Evolutionary conservation across 2,888 invertebrate species (phyloP).

Genomic region (Heliothis peltigera): DNA sequence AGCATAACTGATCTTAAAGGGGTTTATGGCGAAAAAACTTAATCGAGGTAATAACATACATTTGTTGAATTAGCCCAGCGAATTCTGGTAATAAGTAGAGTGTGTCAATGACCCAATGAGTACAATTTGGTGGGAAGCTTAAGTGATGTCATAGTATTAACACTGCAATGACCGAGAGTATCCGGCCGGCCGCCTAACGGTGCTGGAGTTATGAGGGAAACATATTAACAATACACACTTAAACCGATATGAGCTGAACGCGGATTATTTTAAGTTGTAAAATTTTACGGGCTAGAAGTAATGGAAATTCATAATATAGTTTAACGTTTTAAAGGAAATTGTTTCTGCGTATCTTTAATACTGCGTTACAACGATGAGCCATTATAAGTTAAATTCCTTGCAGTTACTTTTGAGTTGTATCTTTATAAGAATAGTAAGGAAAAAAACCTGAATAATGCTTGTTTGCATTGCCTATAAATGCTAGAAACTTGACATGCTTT

Average conservation of each 20-base stretch:
- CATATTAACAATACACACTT: slow-evolving; percentile 59
- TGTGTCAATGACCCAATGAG: slow-evolving; percentile 74
- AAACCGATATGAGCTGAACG: slow-evolving; percentile 36
- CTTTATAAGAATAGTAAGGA: slow-evolving; percentile 9
- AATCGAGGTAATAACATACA: slow-evolving; percentile 47
- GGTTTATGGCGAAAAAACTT: slow-evolving; percentile 10
- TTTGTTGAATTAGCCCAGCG: slow-evolving; percentile 62
- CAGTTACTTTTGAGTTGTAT: slow-evolving; percentile 8
- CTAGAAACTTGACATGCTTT: slow-evolving; percentile 9
- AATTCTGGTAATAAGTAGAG: slow-evolving; percentile 62
- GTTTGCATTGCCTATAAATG: slow-evolving; percentile 20
- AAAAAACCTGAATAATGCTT: slow-evolving; percentile 21
- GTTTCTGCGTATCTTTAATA: slow-evolving; percentile 8
- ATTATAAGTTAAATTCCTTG: background rate
- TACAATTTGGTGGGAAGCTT: slow-evolving; percentile 69
- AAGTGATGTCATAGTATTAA: slow-evolving; percentile 70
- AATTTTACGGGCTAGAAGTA: slow-evolving; percentile 30
- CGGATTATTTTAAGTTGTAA: slow-evolving; percentile 44
- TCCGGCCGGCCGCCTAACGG: slow-evolving; percentile 65
- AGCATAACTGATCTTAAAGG: slow-evolving; percentile 3
- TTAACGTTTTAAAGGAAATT: slow-evolving; percentile 16
- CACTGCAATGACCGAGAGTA: slow-evolving; percentile 64
- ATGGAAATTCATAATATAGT: slow-evolving; percentile 12
- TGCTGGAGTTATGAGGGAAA: slow-evolving; percentile 51
- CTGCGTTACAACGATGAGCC: background rate